Evolutionary conservation across 2,113 vertebrate genomes (phyloP), one percentile per base, ranked within the genome.

Genomic region (Macrotis lagotis): DNA sequence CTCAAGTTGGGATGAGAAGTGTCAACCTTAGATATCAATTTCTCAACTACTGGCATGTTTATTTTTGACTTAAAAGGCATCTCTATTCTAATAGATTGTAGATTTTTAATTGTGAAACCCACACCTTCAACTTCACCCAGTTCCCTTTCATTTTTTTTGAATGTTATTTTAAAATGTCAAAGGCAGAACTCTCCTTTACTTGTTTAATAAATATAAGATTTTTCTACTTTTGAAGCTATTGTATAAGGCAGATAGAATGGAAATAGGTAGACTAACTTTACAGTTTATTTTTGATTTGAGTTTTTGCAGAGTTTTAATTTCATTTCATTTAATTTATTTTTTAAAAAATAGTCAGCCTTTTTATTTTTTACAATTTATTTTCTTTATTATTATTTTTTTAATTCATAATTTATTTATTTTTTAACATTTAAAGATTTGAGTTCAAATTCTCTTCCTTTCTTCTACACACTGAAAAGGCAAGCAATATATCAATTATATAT

Each of bases 1-100:
- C 90, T 95, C 93, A 96, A 83, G 25, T 96, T 96, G 94, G 94
- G 95, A 96, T 96, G 95, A 96, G 83, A 97, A 93, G 88, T 92
- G 97, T 97, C 66, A 95, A 96, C 83, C n/a, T 93, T 95, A 94
- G 88, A 11, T 94, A 94, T 91, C 93, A 96, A 52, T 90, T 97
- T 95, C 83, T 89, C 83, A 88, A 59, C 50, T 91, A 59, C 93
- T 96, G 14, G 14, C 49, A 48, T 50, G 96, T 96, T 96, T 93
- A 91, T 91, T 93, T 95, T 97, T 94, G 59, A 94, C 91, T 97
- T 96, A 89, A 96, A 91, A 90, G 91, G 37, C 90, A 95, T 93
- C 83, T 94, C 91, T 98, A 92, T 91, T 96, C 26, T 93, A 93
- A 97, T 96, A 90, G 90, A 49, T 93, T 51, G 48, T 91, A 91